phyloP scores from a whole-genome alignment of 2,797 vertebrate species.

The Pangasius larnaudii region DNA sequence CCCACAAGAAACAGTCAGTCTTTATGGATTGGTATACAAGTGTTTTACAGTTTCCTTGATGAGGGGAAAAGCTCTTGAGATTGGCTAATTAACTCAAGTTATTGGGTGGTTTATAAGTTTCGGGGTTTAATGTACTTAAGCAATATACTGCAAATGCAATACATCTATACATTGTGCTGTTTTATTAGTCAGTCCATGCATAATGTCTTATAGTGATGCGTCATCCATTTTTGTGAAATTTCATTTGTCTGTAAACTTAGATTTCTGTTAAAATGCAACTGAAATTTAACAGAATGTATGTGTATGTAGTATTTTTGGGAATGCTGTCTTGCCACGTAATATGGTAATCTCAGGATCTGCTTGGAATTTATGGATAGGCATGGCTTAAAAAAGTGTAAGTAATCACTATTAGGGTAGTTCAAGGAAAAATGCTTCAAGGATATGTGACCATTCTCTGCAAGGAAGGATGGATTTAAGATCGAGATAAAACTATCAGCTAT shows the following conservation, averaged over 20 bases:
- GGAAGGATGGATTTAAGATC: not conserved
- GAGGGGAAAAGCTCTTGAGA: not conserved
- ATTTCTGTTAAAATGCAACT: not conserved
- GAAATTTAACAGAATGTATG: not conserved
- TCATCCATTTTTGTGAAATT: not conserved
- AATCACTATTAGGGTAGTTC: not conserved
- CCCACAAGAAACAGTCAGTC: constrained; percentile 50
- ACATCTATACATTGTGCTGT: not conserved
- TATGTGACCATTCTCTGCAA: not conserved
- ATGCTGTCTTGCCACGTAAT: not conserved
- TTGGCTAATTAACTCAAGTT: not conserved
- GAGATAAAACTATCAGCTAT: not conserved
- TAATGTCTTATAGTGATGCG: not conserved
- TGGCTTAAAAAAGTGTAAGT: not conserved
- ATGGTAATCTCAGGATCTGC: not conserved
- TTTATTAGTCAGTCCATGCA: not conserved
- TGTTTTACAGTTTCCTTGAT: constrained; percentile 1
- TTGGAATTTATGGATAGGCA: not conserved
- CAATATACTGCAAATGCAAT: not conserved
- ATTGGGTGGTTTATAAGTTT: not conserved
- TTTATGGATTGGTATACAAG: not conserved
- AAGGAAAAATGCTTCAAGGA: not conserved
- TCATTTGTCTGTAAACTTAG: not conserved
- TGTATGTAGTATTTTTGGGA: not conserved
- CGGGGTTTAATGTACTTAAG: not conserved